These are phyloP conservation scores for Rhinatrema bivittatum DNA, from an alignment of 2,797 vertebrate species.

Conservation along the genomic window DNA sequence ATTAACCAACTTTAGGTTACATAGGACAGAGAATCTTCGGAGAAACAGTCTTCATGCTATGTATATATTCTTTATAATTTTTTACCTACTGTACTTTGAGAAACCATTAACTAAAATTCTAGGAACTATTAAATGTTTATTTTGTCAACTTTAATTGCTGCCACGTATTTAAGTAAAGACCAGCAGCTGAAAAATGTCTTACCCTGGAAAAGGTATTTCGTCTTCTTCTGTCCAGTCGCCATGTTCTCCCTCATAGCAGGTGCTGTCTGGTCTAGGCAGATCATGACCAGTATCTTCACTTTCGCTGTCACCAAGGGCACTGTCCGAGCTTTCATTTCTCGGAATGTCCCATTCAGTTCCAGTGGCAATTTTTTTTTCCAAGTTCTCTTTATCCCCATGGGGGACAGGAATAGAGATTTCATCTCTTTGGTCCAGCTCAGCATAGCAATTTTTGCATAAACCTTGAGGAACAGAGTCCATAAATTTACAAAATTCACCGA, in stretches of 20 bases:
- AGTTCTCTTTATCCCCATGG: conserved; percentile 63
- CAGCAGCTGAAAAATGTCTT: conserved; percentile 34
- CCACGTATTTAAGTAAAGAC: too few species aligned
- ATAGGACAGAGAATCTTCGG: too few species aligned
- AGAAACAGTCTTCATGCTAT: too few species aligned
- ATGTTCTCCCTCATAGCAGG: conserved; percentile 67
- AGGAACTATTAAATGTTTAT: too few species aligned
- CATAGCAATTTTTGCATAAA: conserved; percentile 70
- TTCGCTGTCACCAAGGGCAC: conserved; percentile 96
- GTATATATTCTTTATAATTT: too few species aligned
- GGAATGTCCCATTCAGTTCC: conserved; percentile 94
- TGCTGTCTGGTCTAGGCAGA: conserved; percentile 41
- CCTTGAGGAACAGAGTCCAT: conserved; percentile 57
- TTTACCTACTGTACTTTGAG: too few species aligned
- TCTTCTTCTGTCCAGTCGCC: conserved; percentile 94
- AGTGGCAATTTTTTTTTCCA: conserved; percentile 63
- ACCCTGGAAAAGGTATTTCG: conserved; percentile 89
- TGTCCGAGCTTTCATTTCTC: conserved; percentile 97
- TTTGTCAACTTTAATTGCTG: too few species aligned
- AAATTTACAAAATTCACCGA: conserved; percentile 61
- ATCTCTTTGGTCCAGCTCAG: conserved; percentile 75
- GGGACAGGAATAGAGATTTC: conserved; percentile 63
- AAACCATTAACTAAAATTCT: too few species aligned
- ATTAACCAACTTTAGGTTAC: too few species aligned
- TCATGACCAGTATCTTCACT: conserved; percentile 80